Evolutionary conservation across 2,113 vertebrate species (phyloP).

Genomic region (Pipra filicauda): DNA sequence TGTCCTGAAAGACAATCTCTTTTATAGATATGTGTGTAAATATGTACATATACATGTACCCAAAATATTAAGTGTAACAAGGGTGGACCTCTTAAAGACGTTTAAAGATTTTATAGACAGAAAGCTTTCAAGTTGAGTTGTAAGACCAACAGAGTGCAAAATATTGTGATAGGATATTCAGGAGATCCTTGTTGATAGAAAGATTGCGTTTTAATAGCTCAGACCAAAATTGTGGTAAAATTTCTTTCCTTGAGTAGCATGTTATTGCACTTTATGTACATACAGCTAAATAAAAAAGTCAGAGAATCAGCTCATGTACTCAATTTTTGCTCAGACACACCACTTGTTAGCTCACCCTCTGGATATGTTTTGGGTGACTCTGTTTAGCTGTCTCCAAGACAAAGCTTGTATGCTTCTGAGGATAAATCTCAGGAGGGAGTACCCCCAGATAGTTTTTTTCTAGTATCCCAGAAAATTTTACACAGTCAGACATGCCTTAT

Average conservation of each 20-base stretch:
- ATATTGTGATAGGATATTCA: neutral
- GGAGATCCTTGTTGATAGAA: neutral
- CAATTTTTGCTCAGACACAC: neutral
- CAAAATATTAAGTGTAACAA: neutral
- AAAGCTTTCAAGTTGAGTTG: neutral
- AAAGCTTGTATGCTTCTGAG: neutral
- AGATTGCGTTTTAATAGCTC: neutral
- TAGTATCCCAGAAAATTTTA: neutral
- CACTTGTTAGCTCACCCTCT: neutral
- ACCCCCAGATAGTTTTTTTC: neutral
- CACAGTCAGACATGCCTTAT: neutral
- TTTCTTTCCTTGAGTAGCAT: neutral
- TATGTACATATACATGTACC: neutral
- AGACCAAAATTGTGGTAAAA: neutral
- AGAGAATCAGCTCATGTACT: neutral
- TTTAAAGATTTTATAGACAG: neutral
- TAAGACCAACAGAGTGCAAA: neutral
- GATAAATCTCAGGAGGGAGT: neutral
- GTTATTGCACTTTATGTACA: neutral
- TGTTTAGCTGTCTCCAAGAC: neutral
- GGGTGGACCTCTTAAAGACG: neutral
- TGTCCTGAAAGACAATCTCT: neutral
- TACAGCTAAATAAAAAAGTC: neutral
- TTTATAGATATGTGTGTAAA: neutral
- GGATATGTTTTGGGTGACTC: neutral